Evolutionary conservation across 1,140 invertebrate species (phyloP), one percentile per base, ranked within the genome.

Genomic region (Bombus pascuorum): DNA sequence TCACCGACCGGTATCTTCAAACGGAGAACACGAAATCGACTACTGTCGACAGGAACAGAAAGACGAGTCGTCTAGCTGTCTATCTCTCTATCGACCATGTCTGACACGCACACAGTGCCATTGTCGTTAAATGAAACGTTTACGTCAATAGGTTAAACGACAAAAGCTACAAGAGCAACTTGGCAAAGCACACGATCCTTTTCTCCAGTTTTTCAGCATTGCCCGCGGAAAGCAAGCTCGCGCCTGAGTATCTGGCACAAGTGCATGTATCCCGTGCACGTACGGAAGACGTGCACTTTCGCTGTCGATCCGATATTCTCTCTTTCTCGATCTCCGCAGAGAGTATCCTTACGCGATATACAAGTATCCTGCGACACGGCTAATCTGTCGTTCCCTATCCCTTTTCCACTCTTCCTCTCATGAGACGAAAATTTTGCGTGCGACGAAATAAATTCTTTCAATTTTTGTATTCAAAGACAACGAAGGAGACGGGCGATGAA

Each of bases 251-350:
- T 84, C 82, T 81, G 59, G 83, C 83, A 81, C 78, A 73, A 80
- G 83, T 71, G 83, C 83, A 62, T 28, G 70, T 81, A 73, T 47
- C 37, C 53, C 57, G 44, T 81, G 59, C 83, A 81, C 78, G 78
- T 81, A 85, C 83, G 76, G 44, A 47, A 70, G 68, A 81, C 83
- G 77, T 74, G 84, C 85, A 83, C 85, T 86, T 83, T 83, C 80
- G 80, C 80, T 71, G 80, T 86, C 79, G 53, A 77, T 81, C 22
- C 70, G 37, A 75, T 34, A 74, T 37, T 74, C 42, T 72, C 39
- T 72, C 22, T 42, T 8, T 42, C 39, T 4, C 71, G 39, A 42
- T 72, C 37, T 72, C 15, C 39, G 71, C 39, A 28, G 6, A 47
- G 15, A 39, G 53, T n/a, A 15, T 77, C 75, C 75, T 77, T 65